phyloP scores from a whole-genome alignment of 1,140 invertebrate species.

The Argopecten irradians region DNA sequence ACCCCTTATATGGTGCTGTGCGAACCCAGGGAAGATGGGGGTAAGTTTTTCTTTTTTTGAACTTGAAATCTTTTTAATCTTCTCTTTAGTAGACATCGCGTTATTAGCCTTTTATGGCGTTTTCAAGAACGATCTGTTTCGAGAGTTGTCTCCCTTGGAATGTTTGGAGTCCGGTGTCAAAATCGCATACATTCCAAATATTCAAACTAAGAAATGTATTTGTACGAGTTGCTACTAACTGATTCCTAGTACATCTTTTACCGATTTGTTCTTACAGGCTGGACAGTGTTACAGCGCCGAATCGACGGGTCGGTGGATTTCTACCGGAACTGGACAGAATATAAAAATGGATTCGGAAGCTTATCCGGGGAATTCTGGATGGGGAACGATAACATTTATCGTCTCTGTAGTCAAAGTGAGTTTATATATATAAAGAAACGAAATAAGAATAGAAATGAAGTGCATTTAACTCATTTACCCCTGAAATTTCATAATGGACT shows the following conservation, averaged over 20 bases:
- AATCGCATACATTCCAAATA: no score
- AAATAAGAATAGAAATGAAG: not conserved
- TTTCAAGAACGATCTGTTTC: no score
- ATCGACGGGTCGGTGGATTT: conserved; percentile 86
- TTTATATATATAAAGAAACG: not conserved
- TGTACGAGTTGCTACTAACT: not conserved
- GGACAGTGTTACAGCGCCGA: conserved; percentile 90
- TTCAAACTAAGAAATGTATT: not conserved
- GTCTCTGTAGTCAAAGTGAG: conserved; percentile 75
- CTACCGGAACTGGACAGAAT: conserved; percentile 81
- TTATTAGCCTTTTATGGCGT: no score
- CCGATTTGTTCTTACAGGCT: conserved; percentile 80
- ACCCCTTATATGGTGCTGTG: conserved; percentile 88
- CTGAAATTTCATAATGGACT: no score
- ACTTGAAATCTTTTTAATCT: no score
- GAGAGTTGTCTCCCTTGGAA: not conserved
- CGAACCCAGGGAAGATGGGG: conserved; percentile 84
- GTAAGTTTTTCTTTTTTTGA: conserved; percentile 58
- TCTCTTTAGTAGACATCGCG: no score
- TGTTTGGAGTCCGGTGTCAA: no score
- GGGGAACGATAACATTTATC: conserved; percentile 82
- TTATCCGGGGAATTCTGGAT: conserved; percentile 82
- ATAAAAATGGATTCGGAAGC: conserved; percentile 81
- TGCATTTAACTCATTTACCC: no score
- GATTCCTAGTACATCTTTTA: not conserved